Conservation (phyloP, 2,888 invertebrate species). For the Meteorus cinctellus region DNA sequence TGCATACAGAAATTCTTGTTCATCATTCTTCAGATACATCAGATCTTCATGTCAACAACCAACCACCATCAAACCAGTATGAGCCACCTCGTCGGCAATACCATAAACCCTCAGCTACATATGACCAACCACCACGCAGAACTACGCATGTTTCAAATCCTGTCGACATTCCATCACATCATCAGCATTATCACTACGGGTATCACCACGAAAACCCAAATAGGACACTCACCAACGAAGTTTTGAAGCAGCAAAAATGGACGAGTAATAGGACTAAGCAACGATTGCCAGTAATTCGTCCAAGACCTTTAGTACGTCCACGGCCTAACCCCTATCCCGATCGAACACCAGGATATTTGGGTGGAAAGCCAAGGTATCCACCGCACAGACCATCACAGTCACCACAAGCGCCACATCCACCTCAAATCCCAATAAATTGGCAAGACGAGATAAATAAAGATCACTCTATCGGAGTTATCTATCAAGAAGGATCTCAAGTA, state of each 20-base stretch:
- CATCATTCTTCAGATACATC: constrained; percentile 65
- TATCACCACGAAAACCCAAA: constrained; percentile 52
- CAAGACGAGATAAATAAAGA: constrained; percentile 19
- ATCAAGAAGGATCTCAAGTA: constrained; percentile 31
- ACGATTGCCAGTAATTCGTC: constrained; percentile 57
- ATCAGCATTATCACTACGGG: constrained; percentile 40
- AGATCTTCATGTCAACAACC: constrained; percentile 53
- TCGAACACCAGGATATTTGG: constrained; percentile 54
- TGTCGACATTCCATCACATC: constrained; percentile 52
- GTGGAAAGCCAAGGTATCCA: constrained; percentile 51
- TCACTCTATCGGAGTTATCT: constrained; percentile 26
- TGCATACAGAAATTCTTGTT: constrained; percentile 67
- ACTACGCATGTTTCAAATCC: constrained; percentile 60
- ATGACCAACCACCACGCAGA: constrained; percentile 65
- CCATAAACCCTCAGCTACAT: constrained; percentile 56
- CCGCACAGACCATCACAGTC: constrained; percentile 43
- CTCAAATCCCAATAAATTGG: constrained; percentile 43
- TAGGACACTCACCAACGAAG: constrained; percentile 55
- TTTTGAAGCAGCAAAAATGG: constrained; percentile 58
- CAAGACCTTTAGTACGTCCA: constrained; percentile 61
- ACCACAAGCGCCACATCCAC: constrained; percentile 53
- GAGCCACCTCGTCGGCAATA: constrained; percentile 62
- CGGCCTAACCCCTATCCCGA: constrained; percentile 62
- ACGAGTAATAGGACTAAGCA: constrained; percentile 66
- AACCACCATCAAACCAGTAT: constrained; percentile 55